phyloP scores from a whole-genome alignment of 1,140 invertebrate species.

The Cherax quadricarinatus region DNA sequence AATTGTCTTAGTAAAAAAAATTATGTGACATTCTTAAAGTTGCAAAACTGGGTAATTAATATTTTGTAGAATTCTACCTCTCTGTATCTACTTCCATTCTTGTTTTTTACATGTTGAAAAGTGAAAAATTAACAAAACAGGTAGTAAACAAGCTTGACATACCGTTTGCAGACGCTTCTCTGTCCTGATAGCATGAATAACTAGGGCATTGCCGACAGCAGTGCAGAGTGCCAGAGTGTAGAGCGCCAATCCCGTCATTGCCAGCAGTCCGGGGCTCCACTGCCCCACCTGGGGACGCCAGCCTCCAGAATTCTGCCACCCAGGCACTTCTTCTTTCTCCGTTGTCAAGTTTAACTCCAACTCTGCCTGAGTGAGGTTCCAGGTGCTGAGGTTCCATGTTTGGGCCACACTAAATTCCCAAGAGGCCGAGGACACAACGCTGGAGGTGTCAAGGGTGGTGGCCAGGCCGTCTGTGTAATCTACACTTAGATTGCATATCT shows the following conservation, averaged over 20 bases:
- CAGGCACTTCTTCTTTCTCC: background rate
- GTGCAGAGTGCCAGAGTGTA: constrained; percentile 77
- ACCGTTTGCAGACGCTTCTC: constrained; percentile 78
- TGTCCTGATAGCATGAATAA: constrained; percentile 78
- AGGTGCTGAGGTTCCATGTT: background rate
- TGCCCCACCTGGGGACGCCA: constrained; percentile 8
- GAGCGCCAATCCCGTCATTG: constrained; percentile 76
- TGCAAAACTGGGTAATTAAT: too few species aligned
- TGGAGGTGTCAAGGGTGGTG: background rate
- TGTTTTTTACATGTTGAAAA: too few species aligned
- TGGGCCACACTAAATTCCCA: background rate
- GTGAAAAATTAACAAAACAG: too few species aligned
- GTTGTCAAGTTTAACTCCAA: constrained; percentile 20
- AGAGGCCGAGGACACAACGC: background rate
- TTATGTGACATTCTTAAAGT: too few species aligned
- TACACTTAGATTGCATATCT: background rate
- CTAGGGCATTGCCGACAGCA: constrained; percentile 78
- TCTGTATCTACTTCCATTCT: too few species aligned
- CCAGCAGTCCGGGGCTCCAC: constrained; percentile 55
- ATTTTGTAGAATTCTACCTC: too few species aligned
- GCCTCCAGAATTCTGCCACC: background rate
- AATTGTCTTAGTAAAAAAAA: too few species aligned
- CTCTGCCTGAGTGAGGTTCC: constrained; percentile 20
- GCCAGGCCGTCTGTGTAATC: background rate
- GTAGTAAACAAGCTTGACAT: constrained; percentile 65